Percentiles rank a stretch among this genome's conserved stretches.
phyloP scores from a whole-genome alignment of 2,797 vertebrate species.

The Delichon dasypus region DNA sequence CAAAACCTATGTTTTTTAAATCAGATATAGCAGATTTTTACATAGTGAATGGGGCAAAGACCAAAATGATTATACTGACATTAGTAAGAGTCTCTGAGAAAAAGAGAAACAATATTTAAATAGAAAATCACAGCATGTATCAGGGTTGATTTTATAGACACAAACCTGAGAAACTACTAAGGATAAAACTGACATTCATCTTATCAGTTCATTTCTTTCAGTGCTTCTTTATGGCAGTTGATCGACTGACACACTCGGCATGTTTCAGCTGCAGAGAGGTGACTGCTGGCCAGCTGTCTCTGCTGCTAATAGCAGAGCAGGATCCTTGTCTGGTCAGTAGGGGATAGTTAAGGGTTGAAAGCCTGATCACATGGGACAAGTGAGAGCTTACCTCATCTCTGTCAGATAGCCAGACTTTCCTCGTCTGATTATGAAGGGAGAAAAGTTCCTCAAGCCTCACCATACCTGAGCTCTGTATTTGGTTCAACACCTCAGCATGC shows the following conservation, averaged over 20 bases:
- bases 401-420: slow-evolving; percentile 17
- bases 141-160: not conserved
- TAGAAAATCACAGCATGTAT: not conserved
- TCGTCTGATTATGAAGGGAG: not conserved
- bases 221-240: not conserved
- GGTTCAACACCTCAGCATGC: not conserved
- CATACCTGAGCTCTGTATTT: not conserved
- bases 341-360: slow-evolving; percentile 15
- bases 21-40: not conserved
- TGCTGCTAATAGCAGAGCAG: slow-evolving; percentile 11
- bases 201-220: not conserved
- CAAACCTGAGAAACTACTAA: not conserved
- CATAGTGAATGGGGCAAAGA: not conserved
- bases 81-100: not conserved
- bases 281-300: slow-evolving; percentile 63
- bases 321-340: not conserved
- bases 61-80: not conserved
- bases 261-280: slow-evolving; percentile 56
- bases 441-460: slow-evolving; percentile 14
- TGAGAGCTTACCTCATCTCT: slow-evolving; percentile 2
- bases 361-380: not conserved
- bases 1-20: not conserved
- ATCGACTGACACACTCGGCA: not conserved
- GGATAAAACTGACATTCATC: not conserved
- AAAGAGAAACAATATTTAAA: not conserved